A percentile compares a stretch with the other conserved stretches of the same genome.
These are phyloP conservation scores for Drosophila melanosoma DNA, from an alignment of 2,888 invertebrate genomes.

Conservation along the genomic window DNA sequence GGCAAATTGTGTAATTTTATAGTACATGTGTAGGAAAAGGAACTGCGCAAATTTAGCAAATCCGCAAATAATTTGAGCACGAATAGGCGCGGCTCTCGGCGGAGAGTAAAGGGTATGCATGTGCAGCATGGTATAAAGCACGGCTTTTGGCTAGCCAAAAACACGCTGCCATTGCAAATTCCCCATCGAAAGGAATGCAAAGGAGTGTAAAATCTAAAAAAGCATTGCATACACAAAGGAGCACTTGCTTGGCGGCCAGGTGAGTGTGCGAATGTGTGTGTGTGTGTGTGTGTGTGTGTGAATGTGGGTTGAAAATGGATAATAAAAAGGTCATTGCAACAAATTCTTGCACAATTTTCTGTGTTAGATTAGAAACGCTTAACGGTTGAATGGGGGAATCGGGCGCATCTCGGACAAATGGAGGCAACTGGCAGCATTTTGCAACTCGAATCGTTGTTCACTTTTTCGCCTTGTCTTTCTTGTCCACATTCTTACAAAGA, in stretches of 20 bases:
- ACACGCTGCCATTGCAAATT: slow-evolving; percentile 75
- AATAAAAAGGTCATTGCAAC: slow-evolving; percentile 81
- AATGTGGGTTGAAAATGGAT: slow-evolving; percentile 68
- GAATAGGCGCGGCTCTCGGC: slow-evolving; percentile 20
- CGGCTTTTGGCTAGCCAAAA: slow-evolving; percentile 44
- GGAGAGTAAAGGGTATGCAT: slow-evolving; percentile 51
- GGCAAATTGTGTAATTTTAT: slow-evolving; percentile 44
- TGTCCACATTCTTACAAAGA: slow-evolving; percentile 4
- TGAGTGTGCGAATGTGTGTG: slow-evolving; percentile 12
- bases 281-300: slow-evolving; percentile 11
- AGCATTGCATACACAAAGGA: slow-evolving; percentile 53
- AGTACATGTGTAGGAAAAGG: slow-evolving; percentile 32
- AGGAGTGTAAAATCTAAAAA: slow-evolving; percentile 66
- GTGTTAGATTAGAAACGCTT: slow-evolving; percentile 76
- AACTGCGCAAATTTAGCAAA: slow-evolving; percentile 66
- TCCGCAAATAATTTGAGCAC: slow-evolving; percentile 75
- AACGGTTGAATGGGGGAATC: background rate
- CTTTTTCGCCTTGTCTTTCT: slow-evolving; percentile 29
- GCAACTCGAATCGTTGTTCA: slow-evolving; percentile 56
- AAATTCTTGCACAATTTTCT: slow-evolving; percentile 79
- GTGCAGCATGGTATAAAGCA: slow-evolving; percentile 51
- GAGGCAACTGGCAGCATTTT: slow-evolving; percentile 2
- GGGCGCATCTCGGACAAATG: background rate
- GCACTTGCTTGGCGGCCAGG: slow-evolving; percentile 3
- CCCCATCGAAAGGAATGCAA: slow-evolving; percentile 69